These are phyloP conservation scores for Stictocephala bisonia DNA, from an alignment of 2,888 invertebrate genomes.

Conservation along the genomic window DNA sequence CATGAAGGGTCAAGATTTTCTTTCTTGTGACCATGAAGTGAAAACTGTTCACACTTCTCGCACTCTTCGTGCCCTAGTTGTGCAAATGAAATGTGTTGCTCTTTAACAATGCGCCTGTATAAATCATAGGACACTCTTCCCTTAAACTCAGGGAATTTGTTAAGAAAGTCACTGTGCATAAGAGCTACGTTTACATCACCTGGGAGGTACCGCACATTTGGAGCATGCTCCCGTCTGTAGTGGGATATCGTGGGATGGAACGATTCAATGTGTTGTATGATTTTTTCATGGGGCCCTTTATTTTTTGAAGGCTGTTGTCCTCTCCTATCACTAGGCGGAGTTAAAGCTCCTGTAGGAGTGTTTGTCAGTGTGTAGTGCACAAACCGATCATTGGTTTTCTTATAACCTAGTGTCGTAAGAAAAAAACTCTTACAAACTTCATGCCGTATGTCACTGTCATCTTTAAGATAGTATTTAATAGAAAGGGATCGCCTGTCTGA, in stretches of 20 bases:
- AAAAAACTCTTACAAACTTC: slow-evolving; percentile 49
- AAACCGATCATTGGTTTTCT: slow-evolving; percentile 44
- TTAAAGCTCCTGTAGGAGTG: slow-evolving; percentile 33
- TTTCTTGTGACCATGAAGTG: too few species aligned
- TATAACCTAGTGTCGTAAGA: slow-evolving; percentile 46
- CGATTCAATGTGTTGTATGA: slow-evolving; percentile 51
- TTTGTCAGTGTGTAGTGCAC: slow-evolving; percentile 28
- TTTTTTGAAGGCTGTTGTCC: slow-evolving; percentile 27
- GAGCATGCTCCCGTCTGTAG: slow-evolving; percentile 54
- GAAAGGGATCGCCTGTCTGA: slow-evolving; percentile 15
- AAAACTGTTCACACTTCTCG: too few species aligned
- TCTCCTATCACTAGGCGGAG: slow-evolving; percentile 39
- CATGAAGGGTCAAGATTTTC: too few species aligned
- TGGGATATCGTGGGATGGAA: slow-evolving; percentile 51
- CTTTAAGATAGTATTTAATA: too few species aligned
- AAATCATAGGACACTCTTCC: slow-evolving; percentile 42
- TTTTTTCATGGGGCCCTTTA: slow-evolving; percentile 35
- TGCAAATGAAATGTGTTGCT: slow-evolving; percentile 46
- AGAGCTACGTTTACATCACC: slow-evolving; percentile 44
- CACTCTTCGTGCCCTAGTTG: too few species aligned
- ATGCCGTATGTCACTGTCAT: neutral
- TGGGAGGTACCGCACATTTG: slow-evolving; percentile 53
- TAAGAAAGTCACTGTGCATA: slow-evolving; percentile 42
- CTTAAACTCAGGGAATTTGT: slow-evolving; percentile 42
- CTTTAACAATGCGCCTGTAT: slow-evolving; percentile 30